Evolutionary conservation across 2,113 vertebrate genomes (phyloP), one percentile per base, ranked within the genome.

Genomic region (Pelusios castaneus): DNA sequence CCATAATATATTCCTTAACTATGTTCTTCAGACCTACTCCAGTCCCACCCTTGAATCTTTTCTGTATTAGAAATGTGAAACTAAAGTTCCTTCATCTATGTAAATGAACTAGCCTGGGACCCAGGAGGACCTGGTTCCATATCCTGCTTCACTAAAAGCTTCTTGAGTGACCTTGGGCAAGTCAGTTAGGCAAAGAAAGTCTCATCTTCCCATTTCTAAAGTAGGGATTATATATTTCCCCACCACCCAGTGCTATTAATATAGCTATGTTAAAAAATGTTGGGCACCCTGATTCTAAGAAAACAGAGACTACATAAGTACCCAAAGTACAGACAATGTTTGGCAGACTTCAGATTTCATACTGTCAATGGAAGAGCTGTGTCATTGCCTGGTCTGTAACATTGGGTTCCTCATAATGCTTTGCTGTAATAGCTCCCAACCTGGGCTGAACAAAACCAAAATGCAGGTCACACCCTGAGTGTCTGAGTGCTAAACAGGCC

Each of bases 121-220:
- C 21, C 43, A 45, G 43, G 24, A 76, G 25, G 13, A 25, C 8
- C 80, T 13, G 55, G 2, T 43, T 52, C 7, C 55, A 6, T 76
- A 85, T 82, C 25, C 45, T 49, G 10, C n/a, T 41, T 8, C 38
- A 81, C 24, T 2, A 55, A 13, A 80, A 31, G 17, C 8, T 55
- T 31, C 2, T 8, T 82, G 34, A 84, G 85, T 91, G 77, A 67
- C 19, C n/a, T 13, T 83, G 31, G 0, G 0, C 9, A 78, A 58
- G 3, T 49, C 85, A 31, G 86, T 89, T 56, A 91, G 67, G 86
- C n/a, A 4, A 38, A 27, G 10, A 80, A 43, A 91, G 87, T 45
- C 56, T 5, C 3, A 24, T 87, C 82, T 34, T 92, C 31, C 29
- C 7, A 11, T 13, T 38, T 10, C 19, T 90, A 86, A 90, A 31